phyloP scores from a whole-genome alignment of 2,888 invertebrate species.

The Platynereis dumerilii region DNA sequence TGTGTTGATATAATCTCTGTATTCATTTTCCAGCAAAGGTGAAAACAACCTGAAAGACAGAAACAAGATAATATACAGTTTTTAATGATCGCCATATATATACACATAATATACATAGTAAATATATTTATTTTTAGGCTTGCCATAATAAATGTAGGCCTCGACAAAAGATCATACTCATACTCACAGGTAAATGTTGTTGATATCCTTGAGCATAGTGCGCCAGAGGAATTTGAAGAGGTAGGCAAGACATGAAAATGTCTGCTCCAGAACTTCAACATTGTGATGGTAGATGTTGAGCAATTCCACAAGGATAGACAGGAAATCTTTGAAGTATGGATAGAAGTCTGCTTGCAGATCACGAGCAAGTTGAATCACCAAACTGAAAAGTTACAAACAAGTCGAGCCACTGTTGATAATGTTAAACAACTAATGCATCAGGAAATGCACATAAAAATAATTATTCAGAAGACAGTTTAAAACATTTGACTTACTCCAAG shows the following conservation, averaged over 20 bases:
- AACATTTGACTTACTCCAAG: slow-evolving; percentile 75
- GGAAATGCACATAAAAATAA: no score
- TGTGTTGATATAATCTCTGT: slow-evolving; percentile 83
- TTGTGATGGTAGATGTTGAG: slow-evolving; percentile 74
- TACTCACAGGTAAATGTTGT: slow-evolving; percentile 71
- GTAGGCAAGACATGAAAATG: slow-evolving; percentile 84
- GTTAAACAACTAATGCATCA: background rate
- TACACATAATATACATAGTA: no score
- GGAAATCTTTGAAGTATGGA: slow-evolving; percentile 78
- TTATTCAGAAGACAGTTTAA: no score
- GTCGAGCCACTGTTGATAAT: no score
- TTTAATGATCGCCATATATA: no score
- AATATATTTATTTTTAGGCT: no score
- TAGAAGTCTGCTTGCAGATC: slow-evolving; percentile 91
- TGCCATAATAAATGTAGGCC: no score
- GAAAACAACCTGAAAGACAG: slow-evolving; percentile 51
- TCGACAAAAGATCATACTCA: no score
- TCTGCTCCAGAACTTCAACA: slow-evolving; percentile 84
- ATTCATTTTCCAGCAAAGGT: slow-evolving; percentile 78
- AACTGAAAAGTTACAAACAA: slow-evolving; percentile 68
- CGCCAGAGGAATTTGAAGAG: slow-evolving; percentile 89
- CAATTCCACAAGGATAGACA: slow-evolving; percentile 75
- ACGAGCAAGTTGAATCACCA: slow-evolving; percentile 83
- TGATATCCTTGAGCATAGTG: slow-evolving; percentile 80
- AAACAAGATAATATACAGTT: no score